Conservation (phyloP, 2,113 vertebrate species). For the Sinocyclocheilus rhinocerous region DNA sequence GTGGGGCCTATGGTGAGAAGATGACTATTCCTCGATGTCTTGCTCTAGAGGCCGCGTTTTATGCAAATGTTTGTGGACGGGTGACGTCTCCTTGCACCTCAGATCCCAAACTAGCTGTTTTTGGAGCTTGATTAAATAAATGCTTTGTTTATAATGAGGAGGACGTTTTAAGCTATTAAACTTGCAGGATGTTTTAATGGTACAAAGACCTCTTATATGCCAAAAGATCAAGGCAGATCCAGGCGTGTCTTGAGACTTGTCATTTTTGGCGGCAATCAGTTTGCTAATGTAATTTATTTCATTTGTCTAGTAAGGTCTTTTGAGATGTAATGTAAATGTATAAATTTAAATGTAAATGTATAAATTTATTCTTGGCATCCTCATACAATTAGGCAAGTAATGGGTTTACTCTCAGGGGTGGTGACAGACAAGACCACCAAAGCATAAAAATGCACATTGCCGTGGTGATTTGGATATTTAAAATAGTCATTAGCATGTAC, state of each 20-base stretch:
- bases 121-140: too few relatives aligned
- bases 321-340: slow-evolving; percentile 4
- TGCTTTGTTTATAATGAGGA: too few relatives aligned
- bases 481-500: slow-evolving; percentile 13
- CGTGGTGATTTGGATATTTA: slow-evolving; percentile 23
- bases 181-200: too few relatives aligned
- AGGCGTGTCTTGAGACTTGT: background rate
- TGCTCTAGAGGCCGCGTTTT: too few relatives aligned
- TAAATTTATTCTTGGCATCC: slow-evolving; percentile 16
- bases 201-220: too few relatives aligned
- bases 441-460: slow-evolving; percentile 7
- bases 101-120: too few relatives aligned
- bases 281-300: background rate
- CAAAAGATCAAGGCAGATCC: too few relatives aligned
- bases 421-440: slow-evolving; percentile 1
- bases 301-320: slow-evolving; percentile 2
- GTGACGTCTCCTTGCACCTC: too few relatives aligned
- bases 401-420: background rate
- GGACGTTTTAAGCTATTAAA: too few relatives aligned
- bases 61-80: too few relatives aligned
- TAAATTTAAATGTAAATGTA: slow-evolving; percentile 12
- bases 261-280: background rate
- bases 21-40: too few relatives aligned
- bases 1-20: too few relatives aligned
- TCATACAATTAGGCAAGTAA: background rate